Base-by-base conservation (phyloP, 1,140 invertebrate species). In the Diorhabda sublineata region DNA sequence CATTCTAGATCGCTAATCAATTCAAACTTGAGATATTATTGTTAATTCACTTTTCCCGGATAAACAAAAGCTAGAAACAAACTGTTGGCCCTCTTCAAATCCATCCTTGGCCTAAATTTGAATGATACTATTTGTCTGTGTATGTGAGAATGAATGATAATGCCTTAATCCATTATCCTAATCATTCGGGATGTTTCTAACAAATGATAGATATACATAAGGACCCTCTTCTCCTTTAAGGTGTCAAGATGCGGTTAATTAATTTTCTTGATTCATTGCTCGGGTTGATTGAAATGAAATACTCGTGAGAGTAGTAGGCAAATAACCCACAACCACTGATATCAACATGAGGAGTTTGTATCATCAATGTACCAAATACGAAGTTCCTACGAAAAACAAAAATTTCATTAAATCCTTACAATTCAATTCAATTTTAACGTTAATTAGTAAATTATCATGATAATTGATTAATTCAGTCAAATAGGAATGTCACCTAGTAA, bases 151-250 rank as follows among this genome's bases (percentile, higher is more conserved):
- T 69, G 61, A 26, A 69, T 64, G 62, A 69, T 63, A 64, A 69
- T 69, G 68, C 64, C 44, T 65, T 52, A 69, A 69, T 69, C 68
- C 68, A 69, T 69, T 69, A 69, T 69, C 63, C 58, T 69, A 61
- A 69, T 69, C 64, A 65, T 58, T 65, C 56, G 8, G 41, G 52
- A 26, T n/a, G 56, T 45, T 47, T 44, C 47, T n/a, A 9, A 65
- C 26, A 11, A 8, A 56, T 57, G 64, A 65, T 9, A 58, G 56
- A 56, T 64, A 56, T 58, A 11, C 9, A 42, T 47, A 26, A 4
- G 47, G 42, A 65, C 41, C 64, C 47, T 62, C 8, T 42, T 8
- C 59, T 61, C 52, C n/a, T 65, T 58, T 42, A 26, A 64, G 64
- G 52, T 57, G 26, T 8, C 3, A 8, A 57, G 42, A 65, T 5